phyloP scores from a whole-genome alignment of 2,797 vertebrate genomes.

The Acestrorhynchus altus region DNA sequence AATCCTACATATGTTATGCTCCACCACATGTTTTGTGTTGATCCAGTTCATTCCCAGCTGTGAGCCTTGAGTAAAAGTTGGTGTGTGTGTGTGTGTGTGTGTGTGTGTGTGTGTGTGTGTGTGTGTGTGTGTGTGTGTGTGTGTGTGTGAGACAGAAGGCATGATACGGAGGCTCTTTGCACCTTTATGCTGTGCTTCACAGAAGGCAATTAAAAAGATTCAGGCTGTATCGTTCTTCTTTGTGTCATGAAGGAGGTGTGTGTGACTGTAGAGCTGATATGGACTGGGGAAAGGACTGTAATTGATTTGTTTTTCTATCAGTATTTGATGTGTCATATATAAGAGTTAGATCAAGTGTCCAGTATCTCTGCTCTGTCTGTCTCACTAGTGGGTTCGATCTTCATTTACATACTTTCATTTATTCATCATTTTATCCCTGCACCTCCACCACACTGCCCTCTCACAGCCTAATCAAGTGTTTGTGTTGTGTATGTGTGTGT shows the following conservation, averaged over 20 bases:
- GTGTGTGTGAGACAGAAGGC: too few species aligned
- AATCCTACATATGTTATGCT: too few species aligned
- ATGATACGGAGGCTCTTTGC: neutral
- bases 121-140: too few species aligned
- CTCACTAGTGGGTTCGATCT: constrained; percentile 19
- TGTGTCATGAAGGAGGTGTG: neutral
- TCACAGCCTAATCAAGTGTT: constrained; percentile 35
- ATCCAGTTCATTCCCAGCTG: too few species aligned
- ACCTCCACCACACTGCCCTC: constrained; percentile 14
- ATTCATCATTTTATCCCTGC: neutral
- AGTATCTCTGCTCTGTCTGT: constrained; percentile 21
- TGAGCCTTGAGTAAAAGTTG: too few species aligned
- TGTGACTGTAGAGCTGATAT: neutral
- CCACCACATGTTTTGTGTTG: too few species aligned
- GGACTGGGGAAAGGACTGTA: neutral
- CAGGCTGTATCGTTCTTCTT: constrained; percentile 2
- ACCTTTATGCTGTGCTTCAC: constrained; percentile 4
- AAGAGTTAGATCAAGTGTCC: neutral
- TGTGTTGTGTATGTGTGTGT: constrained; percentile 18
- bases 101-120: too few species aligned
- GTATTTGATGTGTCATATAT: neutral
- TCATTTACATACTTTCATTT: constrained; percentile 36
- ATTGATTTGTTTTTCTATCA: neutral
- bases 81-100: too few species aligned
- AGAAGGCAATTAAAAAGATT: constrained; percentile 6